A percentile compares a stretch with the other conserved stretches of the same genome.
Evolutionary conservation across 2,888 invertebrate genomes (phyloP).

Genomic region (Spialia ferax): DNA sequence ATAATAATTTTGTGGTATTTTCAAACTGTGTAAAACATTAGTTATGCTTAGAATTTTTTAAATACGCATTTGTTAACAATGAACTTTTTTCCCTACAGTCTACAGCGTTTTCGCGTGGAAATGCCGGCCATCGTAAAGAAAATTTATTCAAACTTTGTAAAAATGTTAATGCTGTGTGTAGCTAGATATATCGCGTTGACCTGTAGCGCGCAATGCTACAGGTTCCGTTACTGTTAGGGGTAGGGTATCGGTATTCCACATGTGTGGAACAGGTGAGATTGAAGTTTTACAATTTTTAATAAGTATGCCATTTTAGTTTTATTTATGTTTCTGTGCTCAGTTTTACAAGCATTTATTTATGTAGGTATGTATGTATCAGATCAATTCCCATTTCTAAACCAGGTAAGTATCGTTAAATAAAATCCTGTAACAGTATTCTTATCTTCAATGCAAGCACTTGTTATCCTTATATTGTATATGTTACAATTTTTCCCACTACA

Average conservation of each 20-base stretch:
- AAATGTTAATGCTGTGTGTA: constrained; percentile 81
- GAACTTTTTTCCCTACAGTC: constrained; percentile 87
- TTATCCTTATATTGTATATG: background rate
- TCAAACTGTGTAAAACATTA: constrained; percentile 8
- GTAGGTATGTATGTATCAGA: constrained; percentile 46
- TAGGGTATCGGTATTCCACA: constrained; percentile 82
- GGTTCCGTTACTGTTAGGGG: constrained; percentile 84
- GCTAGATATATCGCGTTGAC: constrained; percentile 84
- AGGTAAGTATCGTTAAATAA: constrained; percentile 16
- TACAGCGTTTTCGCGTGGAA: constrained; percentile 82
- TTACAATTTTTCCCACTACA: background rate
- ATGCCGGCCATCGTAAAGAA: constrained; percentile 81
- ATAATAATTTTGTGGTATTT: background rate
- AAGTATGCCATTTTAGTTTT: constrained; percentile 76
- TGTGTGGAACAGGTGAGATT: constrained; percentile 84
- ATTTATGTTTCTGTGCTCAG: constrained; percentile 46
- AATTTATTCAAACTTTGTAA: constrained; percentile 74
- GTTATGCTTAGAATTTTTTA: constrained; percentile 80
- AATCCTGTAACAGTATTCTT: too few species aligned
- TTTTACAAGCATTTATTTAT: constrained; percentile 41
- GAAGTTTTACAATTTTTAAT: constrained; percentile 80
- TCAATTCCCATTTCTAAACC: constrained; percentile 46
- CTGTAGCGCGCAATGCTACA: constrained; percentile 87
- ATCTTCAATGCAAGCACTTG: constrained; percentile 12
- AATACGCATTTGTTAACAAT: constrained; percentile 80